Base-by-base conservation (phyloP, 2,797 vertebrate genomes). In the Smutsia gigantea region DNA sequence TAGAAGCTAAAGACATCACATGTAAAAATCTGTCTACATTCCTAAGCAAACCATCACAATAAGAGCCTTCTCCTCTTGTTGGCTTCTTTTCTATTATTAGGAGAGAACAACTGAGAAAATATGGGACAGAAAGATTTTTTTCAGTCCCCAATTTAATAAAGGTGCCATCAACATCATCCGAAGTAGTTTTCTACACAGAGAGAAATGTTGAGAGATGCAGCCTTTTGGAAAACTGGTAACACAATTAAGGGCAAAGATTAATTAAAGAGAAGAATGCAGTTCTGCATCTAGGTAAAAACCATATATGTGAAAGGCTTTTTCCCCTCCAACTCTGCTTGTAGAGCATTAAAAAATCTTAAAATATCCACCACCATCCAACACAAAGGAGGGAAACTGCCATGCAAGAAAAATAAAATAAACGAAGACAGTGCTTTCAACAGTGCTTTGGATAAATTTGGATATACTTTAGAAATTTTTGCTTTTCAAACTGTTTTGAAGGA, bases 291-390 rank as follows among this genome's bases (percentile, higher is more conserved):
- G 72, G 64, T 51, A 92, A 61, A 74, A 88, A 51, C 42, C 29
- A 39, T 7, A 51, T 23, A 42, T 8, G 11, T 29, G 19, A 59
- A 92, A 84, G 75, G 46, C 87, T 96, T 93, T 93, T 57, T 96
- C 86, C 59, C 89, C 97, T 46, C 11, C 7, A n/a, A 97, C 55
- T 71, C 49, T 4, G 14, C 34, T 27, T 90, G 68, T 25, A 61
- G 34, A 93, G 88, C n/a, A 90, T 96, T 92, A n/a, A 96, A 88
- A 87, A 57, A 64, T 93, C 39, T 94, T 94, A 79, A 96, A 95
- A 87, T 97, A 97, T 84, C 98, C 96, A 97, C 97, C 97, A 98
- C 97, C 98, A 97, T 97, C 93, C 79, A 97, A 94, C 82, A 97
- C 97, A 95, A 96, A 96, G 96, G 69, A 97, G 95, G 83, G 87